Evolutionary conservation across 2,113 vertebrate genomes (phyloP).

Genomic region (Scomber scombrus): DNA sequence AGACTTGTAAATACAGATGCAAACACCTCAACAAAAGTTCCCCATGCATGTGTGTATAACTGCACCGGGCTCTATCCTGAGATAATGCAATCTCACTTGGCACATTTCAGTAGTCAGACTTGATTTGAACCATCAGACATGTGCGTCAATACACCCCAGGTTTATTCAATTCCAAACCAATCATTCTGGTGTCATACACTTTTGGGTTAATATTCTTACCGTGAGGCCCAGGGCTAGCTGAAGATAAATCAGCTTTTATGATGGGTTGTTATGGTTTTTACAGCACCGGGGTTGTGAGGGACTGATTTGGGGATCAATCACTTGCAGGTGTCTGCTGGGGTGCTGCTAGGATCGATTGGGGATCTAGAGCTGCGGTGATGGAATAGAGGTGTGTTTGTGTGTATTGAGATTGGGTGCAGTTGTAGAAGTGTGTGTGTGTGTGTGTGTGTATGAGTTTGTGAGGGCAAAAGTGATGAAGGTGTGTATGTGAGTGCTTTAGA

Average conservation of each 20-base stretch:
- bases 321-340: slow-evolving; percentile 76
- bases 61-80: slow-evolving; percentile 29
- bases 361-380: slow-evolving; percentile 74
- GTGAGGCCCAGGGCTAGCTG: slow-evolving; percentile 64
- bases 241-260: slow-evolving; percentile 86
- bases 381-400: slow-evolving; percentile 65
- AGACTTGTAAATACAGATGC: slow-evolving; percentile 14
- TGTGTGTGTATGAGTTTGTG: slow-evolving; percentile 58
- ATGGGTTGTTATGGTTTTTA: slow-evolving; percentile 85
- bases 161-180: slow-evolving; percentile 84
- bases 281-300: slow-evolving; percentile 77
- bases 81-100: slow-evolving; percentile 55
- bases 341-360: slow-evolving; percentile 79
- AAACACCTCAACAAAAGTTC: slow-evolving; percentile 34
- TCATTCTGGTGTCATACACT: slow-evolving; percentile 82
- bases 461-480: slow-evolving; percentile 70
- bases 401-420: slow-evolving; percentile 59
- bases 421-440: slow-evolving; percentile 51
- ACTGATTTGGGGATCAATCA: slow-evolving; percentile 87
- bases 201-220: slow-evolving; percentile 85
- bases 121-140: slow-evolving; percentile 75
- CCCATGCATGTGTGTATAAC: background rate
- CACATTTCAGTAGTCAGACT: slow-evolving; percentile 68
- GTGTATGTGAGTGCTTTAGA: slow-evolving; percentile 64
- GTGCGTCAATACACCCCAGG: slow-evolving; percentile 73